Base-by-base conservation (phyloP, 2,113 vertebrate genomes). In the Amphiprion percula region DNA sequence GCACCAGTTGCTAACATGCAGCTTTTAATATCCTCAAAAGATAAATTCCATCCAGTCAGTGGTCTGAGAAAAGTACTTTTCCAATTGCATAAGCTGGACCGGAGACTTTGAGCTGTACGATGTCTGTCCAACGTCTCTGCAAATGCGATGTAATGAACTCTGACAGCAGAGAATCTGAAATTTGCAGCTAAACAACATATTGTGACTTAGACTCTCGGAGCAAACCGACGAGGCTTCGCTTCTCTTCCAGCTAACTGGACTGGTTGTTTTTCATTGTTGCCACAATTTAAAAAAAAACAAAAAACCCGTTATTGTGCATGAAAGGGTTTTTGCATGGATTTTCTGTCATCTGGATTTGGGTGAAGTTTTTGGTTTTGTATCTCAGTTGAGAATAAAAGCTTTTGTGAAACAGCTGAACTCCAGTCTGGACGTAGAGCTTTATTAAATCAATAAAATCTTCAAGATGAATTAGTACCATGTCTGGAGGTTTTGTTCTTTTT, bases 11-110 rank as follows among this genome's bases (percentile, higher is more conserved):
- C 87, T 90, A 88, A 90, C 88, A 82, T 88, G 86, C 77, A 83
- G 75, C 83, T 71, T 91, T 88, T 91, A 67, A 89, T 88, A 90
- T 84, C 84, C 91, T 94, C 86, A 91, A 88, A 93, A 91, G 92
- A 88, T 82, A 84, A 87, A 94, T 93, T 93, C 92, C 90, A 89
- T 66, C 82, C 73, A 89, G 55, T 24, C 90, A 92, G 62, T 90
- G 86, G 86, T 84, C 86, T 92, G 90, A 88, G 71, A 90, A 86
- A 88, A 79, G 83, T 86, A 72, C 73, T 87, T 91, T 88, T 90
- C 87, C 86, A 77, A 85, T 74, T 90, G 69, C 80, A 33, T 87
- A 83, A 83, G 80, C 81, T 70, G 44, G 66, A 59, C 69, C 74
- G 2, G 3, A 61, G 75, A 85, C 24, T 79, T 69, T 83, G 62